phyloP scores from a whole-genome alignment of 2,888 invertebrate genomes.

The Euzophera pinguis region DNA sequence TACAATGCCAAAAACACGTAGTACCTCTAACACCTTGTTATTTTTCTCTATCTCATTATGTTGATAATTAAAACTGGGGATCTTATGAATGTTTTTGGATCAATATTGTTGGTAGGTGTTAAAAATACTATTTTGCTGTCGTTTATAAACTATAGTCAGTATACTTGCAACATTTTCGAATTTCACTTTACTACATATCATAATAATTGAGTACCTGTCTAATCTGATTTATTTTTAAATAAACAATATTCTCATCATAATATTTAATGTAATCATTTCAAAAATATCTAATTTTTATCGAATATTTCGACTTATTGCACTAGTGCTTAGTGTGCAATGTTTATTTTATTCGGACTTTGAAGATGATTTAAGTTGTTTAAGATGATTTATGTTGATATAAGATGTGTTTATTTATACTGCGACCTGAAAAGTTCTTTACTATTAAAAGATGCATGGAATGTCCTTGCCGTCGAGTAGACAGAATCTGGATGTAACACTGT shows the following conservation, averaged over 20 bases:
- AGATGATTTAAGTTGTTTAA: neutral
- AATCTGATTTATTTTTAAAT: slow-evolving; percentile 3
- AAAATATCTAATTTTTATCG: no score
- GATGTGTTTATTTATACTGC: neutral
- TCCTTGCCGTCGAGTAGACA: no score
- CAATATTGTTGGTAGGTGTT: slow-evolving; percentile 17
- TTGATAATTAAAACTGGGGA: neutral
- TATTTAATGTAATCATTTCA: neutral
- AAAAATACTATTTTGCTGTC: slow-evolving; percentile 16
- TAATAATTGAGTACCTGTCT: slow-evolving; percentile 30
- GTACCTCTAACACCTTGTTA: neutral
- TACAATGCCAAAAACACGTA: slow-evolving; percentile 11
- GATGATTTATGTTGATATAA: neutral
- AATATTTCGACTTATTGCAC: neutral
- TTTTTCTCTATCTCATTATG: neutral
- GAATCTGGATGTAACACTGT: no score
- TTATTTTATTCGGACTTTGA: neutral
- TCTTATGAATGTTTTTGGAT: slow-evolving; percentile 28
- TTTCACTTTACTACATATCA: slow-evolving; percentile 32
- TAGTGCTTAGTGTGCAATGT: neutral
- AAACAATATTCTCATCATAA: neutral
- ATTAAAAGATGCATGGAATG: neutral
- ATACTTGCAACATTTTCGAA: slow-evolving; percentile 12
- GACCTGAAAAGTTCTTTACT: neutral
- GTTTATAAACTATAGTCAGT: slow-evolving; percentile 11